These are phyloP conservation scores for mouse (Mus musculus) DNA, from an alignment of 2,113 vertebrate species.

Conservation along the genomic window DNA sequence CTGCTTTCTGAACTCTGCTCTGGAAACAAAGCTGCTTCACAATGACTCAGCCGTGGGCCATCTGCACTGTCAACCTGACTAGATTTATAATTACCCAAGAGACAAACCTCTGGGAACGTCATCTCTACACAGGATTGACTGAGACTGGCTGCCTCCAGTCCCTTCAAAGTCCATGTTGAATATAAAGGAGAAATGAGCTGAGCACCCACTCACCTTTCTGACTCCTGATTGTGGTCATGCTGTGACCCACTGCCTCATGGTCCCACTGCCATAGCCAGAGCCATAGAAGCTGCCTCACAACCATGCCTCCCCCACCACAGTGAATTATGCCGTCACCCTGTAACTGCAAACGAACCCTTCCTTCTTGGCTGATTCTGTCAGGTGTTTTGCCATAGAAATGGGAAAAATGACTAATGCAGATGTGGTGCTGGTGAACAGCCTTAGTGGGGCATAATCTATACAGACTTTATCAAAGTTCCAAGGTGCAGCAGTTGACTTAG, in stretches of 20 bases:
- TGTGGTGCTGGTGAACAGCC: accelerated
- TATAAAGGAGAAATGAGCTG: not conserved
- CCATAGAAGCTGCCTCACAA: not conserved
- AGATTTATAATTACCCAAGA: not conserved
- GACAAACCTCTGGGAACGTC: not conserved
- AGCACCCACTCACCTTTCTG: not conserved
- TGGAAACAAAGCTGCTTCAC: not conserved
- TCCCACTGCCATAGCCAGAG: not conserved
- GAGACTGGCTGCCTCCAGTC: not conserved
- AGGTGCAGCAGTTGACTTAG: not conserved
- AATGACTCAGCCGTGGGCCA: not conserved
- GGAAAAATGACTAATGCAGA: not conserved
- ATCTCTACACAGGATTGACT: not conserved
- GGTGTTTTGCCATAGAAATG: not conserved
- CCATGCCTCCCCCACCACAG: not conserved
- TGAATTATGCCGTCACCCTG: not conserved
- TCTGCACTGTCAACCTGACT: not conserved
- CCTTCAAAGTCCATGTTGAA: not conserved
- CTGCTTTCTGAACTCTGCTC: not conserved
- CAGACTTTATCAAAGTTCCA: not conserved
- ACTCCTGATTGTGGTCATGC: not conserved
- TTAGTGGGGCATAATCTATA: not conserved
- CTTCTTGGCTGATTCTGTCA: not conserved
- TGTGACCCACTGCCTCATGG: not conserved
- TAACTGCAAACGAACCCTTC: not conserved